A percentile compares a stretch with the other conserved stretches of the same genome.
phyloP scores from a whole-genome alignment of 2,888 invertebrate species.

The Marronus borbonicus region DNA sequence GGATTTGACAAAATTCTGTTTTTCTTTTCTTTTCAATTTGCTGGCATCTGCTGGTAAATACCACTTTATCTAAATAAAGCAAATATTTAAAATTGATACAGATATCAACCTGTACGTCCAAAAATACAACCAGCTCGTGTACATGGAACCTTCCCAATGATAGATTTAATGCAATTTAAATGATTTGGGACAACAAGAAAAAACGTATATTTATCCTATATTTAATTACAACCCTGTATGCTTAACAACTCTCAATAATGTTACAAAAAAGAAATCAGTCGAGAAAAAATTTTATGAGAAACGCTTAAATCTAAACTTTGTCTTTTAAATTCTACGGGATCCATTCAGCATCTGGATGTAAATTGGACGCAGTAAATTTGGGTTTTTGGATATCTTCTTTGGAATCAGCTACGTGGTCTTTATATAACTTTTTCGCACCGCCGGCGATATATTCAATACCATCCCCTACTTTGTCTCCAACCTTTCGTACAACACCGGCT shows the following conservation, averaged over 20 bases:
- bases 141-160: no score
- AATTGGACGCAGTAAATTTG: constrained; percentile 68
- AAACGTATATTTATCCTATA: no score
- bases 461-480: constrained; percentile 80
- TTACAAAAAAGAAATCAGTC: constrained; percentile 1
- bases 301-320: no score
- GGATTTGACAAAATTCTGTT: neutral
- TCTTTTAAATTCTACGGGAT: constrained; percentile 67
- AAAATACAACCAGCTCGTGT: no score
- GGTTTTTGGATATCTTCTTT: constrained; percentile 63
- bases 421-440: constrained; percentile 81
- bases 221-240: no score
- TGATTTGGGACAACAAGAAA: no score
- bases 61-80: no score
- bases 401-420: constrained; percentile 70
- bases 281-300: neutral
- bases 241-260: neutral
- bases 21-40: neutral
- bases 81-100: no score
- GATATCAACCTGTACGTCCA: no score
- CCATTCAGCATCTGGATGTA: constrained; percentile 74
- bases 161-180: no score
- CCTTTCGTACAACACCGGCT: constrained; percentile 80
- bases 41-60: no score
- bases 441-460: constrained; percentile 80